Evolutionary conservation across 2,888 invertebrate genomes (phyloP), one percentile per base, ranked within the genome.

Genomic region (Ornithoptera priamus): DNA sequence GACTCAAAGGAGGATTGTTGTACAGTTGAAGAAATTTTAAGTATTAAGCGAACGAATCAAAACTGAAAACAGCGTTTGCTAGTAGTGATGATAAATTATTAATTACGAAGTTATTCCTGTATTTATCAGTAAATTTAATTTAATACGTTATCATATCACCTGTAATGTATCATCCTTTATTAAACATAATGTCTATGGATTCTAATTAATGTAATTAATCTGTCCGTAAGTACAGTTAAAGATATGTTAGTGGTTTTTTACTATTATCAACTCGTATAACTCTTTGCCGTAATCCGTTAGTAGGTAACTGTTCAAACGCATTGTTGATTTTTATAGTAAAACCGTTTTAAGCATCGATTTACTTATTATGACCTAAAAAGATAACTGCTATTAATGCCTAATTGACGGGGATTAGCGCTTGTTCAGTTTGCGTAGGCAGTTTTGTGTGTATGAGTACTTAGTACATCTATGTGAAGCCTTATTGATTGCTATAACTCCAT

Each of bases 281-380:
- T 53, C 60, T 66, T 60, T 66, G 60, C 60, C 50, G 50, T 59
- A 17, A 66, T 30, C 66, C 60, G 60, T 66, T 61, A 66, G 5
- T n/a, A 53, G 15, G 15, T 50, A 50, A 50, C 15, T 15, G 50
- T 50, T 50, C 50, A 50, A 50, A 17, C 17, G 7, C 17, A 15
- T 15, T 15, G 50, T 50, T 15, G 50, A 17, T 17, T 17, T 12
- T 50, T 18, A 50, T 18, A 50, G 15, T 50, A 17, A 17, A 50
- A 50, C 5, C 50, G 1, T 50, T 17, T 5, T 18, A 50, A 12
- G 15, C 15, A 50, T 50, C 50, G 50, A 50, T 50, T 50, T 50
- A 17, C 18, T 50, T 17, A 50, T 50, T 17, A 50, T 50, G 17
- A 50, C 17, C 50, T 15, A 50, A 50, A 50, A 18, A 50, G 15